Evolutionary conservation across 2,797 vertebrate species (phyloP).

Genomic region (Zalophus californianus): DNA sequence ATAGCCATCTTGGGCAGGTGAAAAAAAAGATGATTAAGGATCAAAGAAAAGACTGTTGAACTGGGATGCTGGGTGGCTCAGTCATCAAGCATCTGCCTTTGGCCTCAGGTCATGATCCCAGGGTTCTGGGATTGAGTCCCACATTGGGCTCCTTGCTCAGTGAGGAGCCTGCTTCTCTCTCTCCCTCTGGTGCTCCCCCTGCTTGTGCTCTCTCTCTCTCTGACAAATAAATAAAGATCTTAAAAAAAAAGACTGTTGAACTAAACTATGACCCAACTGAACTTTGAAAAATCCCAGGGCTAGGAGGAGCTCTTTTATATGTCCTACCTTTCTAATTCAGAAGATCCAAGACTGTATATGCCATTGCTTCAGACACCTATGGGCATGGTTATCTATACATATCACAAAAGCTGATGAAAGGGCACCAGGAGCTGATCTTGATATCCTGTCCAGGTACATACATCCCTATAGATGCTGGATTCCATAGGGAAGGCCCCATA

Average conservation of each 20-base stretch:
- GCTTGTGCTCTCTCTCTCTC: no score
- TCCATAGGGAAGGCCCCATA: background rate
- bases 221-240: no score
- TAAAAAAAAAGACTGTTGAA: constrained; percentile 1
- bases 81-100: no score
- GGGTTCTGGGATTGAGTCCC: no score
- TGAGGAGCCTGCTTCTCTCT: no score
- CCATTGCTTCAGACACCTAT: background rate
- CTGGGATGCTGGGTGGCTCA: background rate
- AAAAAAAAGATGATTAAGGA: background rate
- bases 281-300: background rate
- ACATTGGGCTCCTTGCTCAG: no score
- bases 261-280: background rate
- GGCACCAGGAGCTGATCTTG: background rate
- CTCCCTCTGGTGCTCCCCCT: no score
- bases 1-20: background rate
- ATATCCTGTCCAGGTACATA: background rate
- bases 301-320: background rate
- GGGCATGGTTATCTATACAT: background rate
- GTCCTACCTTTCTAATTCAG: background rate
- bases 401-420: background rate
- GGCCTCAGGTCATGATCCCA: no score
- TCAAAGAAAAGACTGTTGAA: constrained; percentile 12
- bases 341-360: background rate
- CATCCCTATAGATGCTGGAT: background rate